Evolutionary conservation across 2,113 vertebrate species (phyloP).

Genomic region (Scortum barcoo): DNA sequence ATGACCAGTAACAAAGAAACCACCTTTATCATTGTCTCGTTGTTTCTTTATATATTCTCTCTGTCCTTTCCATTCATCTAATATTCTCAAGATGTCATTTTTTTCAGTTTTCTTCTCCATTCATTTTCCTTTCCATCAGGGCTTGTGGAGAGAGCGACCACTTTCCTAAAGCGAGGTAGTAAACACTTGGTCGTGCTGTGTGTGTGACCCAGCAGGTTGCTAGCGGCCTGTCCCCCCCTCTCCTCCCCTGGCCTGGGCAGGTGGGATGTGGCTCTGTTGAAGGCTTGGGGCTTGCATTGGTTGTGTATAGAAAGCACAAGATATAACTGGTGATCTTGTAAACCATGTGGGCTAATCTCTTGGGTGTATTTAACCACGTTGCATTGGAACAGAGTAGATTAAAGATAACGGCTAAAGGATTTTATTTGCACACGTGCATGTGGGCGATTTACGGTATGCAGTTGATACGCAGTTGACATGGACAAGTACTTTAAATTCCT

Average conservation of each 20-base stretch:
- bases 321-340: neutral
- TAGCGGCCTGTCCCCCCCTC: constrained; percentile 32
- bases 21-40: neutral
- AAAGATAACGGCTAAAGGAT: neutral
- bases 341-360: constrained; percentile 3
- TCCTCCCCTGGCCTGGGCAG: constrained; percentile 52
- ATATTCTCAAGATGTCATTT: constrained; percentile 64
- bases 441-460: neutral
- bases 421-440: neutral
- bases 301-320: neutral
- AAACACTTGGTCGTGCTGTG: constrained; percentile 84
- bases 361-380: neutral
- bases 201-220: constrained; percentile 69
- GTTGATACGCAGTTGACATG: too few species aligned
- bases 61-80: constrained; percentile 43
- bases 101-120: constrained; percentile 80
- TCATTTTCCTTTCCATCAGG: constrained; percentile 90
- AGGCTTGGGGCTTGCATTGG: constrained; percentile 58
- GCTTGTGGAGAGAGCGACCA: constrained; percentile 90
- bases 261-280: constrained; percentile 62
- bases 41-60: constrained; percentile 23
- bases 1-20: neutral
- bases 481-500: too few species aligned
- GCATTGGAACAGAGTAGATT: neutral
- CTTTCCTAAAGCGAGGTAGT: constrained; percentile 95